Evolutionary conservation across 53 echinoderm and acorn worm genomes (phyloP).

Genomic region (Hippasteria phrygiana): DNA sequence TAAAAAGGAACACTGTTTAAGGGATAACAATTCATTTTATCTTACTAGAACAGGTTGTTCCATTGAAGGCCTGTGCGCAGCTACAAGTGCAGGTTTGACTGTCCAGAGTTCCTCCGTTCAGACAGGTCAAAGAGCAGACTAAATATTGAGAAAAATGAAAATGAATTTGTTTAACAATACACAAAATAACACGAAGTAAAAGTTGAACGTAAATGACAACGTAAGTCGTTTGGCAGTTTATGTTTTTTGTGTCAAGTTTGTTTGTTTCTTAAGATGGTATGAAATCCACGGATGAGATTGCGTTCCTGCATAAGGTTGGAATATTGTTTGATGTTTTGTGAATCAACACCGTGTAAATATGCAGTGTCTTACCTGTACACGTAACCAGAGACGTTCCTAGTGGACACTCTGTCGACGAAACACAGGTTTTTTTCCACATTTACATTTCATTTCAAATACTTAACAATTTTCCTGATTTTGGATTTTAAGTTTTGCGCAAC

Average conservation of each 20-base stretch:
- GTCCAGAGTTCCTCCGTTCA: constrained; percentile 29
- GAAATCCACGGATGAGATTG: too few relatives aligned
- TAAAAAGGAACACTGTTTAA: too few relatives aligned
- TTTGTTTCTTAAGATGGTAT: too few relatives aligned
- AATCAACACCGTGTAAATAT: background rate
- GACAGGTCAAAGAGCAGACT: constrained; percentile 6
- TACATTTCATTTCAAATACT: background rate
- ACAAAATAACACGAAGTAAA: too few relatives aligned
- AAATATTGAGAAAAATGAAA: background rate
- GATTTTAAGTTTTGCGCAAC: background rate
- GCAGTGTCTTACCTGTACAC: background rate
- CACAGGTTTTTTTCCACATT: background rate
- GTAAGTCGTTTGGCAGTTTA: background rate
- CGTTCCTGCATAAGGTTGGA: background rate
- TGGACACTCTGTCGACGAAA: background rate
- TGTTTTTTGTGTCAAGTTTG: too few relatives aligned
- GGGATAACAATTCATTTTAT: too few relatives aligned
- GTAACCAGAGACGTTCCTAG: background rate
- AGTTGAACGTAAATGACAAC: too few relatives aligned
- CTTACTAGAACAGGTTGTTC: background rate
- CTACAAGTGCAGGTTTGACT: background rate
- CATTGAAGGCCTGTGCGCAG: constrained; percentile 25
- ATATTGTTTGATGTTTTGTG: background rate
- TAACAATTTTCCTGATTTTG: background rate
- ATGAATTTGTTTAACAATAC: background rate